phyloP scores from a whole-genome alignment of 2,888 invertebrate genomes.

The Lycocerus yunnanus region DNA sequence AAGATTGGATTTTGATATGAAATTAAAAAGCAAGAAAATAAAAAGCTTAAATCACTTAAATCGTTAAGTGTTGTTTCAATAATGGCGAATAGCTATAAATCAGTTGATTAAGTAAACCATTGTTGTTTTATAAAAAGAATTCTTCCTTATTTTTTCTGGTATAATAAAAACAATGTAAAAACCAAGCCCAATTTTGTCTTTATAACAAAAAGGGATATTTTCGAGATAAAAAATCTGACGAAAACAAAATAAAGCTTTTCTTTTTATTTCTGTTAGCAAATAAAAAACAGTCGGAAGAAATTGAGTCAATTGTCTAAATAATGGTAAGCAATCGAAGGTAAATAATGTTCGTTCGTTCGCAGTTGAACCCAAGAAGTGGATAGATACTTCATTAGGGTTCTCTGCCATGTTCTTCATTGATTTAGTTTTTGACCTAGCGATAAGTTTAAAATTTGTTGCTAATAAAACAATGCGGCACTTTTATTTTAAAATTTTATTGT shows the following conservation, averaged over 20 bases:
- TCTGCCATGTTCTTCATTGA: neutral
- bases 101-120: neutral
- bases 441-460: neutral
- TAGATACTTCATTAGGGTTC: neutral
- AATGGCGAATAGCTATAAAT: neutral
- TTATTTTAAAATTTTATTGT: neutral
- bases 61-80: neutral
- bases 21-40: neutral
- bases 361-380: neutral
- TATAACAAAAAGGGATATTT: constrained; percentile 1
- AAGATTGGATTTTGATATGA: neutral
- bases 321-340: constrained; percentile 10
- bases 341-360: constrained; percentile 7
- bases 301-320: constrained; percentile 16
- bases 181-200: constrained; percentile 3
- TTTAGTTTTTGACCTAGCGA: neutral
- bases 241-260: constrained; percentile 17
- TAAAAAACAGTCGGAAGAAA: constrained; percentile 15
- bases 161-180: constrained; percentile 5
- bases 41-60: neutral
- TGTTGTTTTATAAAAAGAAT: neutral
- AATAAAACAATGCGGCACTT: neutral
- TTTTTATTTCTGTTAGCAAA: constrained; percentile 7
- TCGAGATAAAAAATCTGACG: constrained; percentile 14
- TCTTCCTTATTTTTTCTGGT: neutral